phyloP scores from a whole-genome alignment of 2,113 vertebrate genomes.

The Aythya baeri region DNA sequence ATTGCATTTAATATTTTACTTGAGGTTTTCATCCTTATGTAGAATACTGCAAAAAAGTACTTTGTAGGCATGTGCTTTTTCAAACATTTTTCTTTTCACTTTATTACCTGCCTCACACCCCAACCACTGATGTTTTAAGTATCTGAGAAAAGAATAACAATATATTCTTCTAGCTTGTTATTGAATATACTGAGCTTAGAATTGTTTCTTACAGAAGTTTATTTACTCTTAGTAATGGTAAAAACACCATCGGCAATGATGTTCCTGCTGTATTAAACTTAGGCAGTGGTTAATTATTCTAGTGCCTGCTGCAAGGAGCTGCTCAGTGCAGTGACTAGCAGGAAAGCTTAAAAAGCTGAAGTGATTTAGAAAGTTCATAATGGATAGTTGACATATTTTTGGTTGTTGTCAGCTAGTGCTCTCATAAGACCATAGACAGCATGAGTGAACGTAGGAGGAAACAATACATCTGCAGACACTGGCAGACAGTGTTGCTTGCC shows the following conservation, averaged over 20 bases:
- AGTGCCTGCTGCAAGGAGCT: constrained; percentile 21
- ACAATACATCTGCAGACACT: constrained; percentile 77
- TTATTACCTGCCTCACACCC: not conserved
- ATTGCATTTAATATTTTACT: not conserved
- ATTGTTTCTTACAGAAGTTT: not conserved
- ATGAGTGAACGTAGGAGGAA: constrained; percentile 64
- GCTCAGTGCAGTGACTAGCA: not conserved
- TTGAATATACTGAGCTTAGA: not conserved
- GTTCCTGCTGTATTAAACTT: not conserved
- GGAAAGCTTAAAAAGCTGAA: not conserved
- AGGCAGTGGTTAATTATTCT: not conserved
- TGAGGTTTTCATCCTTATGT: not conserved
- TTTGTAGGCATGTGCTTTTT: not conserved
- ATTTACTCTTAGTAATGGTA: not conserved
- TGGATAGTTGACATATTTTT: constrained; percentile 40
- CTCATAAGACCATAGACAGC: constrained; percentile 57
- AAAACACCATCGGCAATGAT: not conserved
- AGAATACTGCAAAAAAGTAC: not conserved
- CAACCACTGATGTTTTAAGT: not conserved
- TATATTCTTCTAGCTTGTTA: not conserved
- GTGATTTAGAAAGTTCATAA: not conserved
- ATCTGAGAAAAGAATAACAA: not conserved
- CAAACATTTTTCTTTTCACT: not conserved
- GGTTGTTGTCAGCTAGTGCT: constrained; percentile 39
- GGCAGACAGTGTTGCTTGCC: constrained; percentile 73